Percentiles rank a stretch among this genome's conserved stretches.
Evolutionary conservation across 2,113 vertebrate genomes (phyloP).

Genomic region (Vombatus ursinus): DNA sequence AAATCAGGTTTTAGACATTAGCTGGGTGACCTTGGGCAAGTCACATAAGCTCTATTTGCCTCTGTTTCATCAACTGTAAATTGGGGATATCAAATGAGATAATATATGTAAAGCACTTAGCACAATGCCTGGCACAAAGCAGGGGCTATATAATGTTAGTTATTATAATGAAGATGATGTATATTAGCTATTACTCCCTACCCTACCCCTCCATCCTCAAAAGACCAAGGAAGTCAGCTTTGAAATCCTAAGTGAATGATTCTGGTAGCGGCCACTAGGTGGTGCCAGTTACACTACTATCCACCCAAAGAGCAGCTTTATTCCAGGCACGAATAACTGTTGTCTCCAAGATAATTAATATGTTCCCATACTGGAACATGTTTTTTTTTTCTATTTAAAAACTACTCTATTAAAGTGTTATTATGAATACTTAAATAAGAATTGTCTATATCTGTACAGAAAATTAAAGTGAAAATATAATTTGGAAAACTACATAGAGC

Average conservation of each 20-base stretch:
- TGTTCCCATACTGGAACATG: background rate
- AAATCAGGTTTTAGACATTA: background rate
- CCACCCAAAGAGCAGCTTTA: background rate
- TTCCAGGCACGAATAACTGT: background rate
- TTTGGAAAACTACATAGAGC: background rate
- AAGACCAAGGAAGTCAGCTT: background rate
- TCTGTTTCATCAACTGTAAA: background rate
- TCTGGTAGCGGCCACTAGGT: slow-evolving; percentile 16
- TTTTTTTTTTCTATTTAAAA: background rate
- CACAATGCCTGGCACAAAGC: background rate
- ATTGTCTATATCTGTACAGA: background rate
- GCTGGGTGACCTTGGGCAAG: background rate
- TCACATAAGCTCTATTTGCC: background rate
- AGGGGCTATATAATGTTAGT: background rate
- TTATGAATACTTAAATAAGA: slow-evolving; percentile 5
- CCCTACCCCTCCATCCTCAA: background rate
- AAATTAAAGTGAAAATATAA: background rate
- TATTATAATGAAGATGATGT: background rate
- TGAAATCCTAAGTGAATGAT: background rate
- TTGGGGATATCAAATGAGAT: background rate
- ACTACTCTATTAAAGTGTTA: slow-evolving; percentile 45
- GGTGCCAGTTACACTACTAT: background rate
- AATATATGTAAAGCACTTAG: background rate
- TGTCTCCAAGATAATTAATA: background rate
- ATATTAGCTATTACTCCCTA: background rate